Conservation (phyloP, 2,113 vertebrate species). For the Hystrix brachyura region DNA sequence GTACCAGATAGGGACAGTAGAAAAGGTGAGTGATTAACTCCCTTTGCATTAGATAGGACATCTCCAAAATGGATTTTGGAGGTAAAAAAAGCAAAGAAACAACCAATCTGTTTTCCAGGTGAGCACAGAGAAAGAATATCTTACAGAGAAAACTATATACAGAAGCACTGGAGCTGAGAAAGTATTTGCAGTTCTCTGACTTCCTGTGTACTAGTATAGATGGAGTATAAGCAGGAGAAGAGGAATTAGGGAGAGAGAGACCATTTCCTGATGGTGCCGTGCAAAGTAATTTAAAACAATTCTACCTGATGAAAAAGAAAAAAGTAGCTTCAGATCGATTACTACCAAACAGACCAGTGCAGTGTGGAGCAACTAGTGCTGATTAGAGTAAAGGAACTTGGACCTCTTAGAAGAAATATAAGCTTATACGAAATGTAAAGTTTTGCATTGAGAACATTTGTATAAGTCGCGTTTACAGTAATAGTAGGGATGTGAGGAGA, state of each 20-base stretch:
- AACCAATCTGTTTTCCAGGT: not conserved
- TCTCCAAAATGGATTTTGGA: not conserved
- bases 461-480: not conserved
- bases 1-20: not conserved
- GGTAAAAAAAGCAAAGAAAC: not conserved
- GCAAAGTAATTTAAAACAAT: not conserved
- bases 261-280: not conserved
- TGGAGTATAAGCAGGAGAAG: not conserved
- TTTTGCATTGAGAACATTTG: not conserved
- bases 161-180: not conserved
- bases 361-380: not conserved
- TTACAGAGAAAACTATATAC: not conserved
- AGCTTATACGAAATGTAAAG: not conserved
- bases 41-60: not conserved
- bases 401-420: not conserved
- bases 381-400: not conserved
- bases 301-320: not conserved
- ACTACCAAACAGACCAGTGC: not conserved
- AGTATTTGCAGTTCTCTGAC: not conserved
- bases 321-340: not conserved
- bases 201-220: not conserved
- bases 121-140: not conserved
- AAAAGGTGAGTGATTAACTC: not conserved
- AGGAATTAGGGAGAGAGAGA: not conserved
- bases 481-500: not conserved